Evolutionary conservation across 2,797 vertebrate species (phyloP).

Genomic region (Typhlichthys eigenmanni): DNA sequence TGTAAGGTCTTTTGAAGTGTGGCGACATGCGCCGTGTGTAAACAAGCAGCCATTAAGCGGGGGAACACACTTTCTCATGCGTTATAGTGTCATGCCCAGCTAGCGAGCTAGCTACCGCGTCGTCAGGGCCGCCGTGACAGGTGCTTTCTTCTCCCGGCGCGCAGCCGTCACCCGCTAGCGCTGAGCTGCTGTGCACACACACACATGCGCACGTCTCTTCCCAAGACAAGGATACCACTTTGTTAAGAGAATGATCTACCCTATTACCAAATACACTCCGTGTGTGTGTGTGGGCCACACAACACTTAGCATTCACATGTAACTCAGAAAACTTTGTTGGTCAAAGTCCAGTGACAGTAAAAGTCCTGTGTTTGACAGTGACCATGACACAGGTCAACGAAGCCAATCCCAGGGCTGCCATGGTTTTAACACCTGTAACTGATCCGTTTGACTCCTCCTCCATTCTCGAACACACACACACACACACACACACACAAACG

Average conservation of each 20-base stretch:
- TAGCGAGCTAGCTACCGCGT: conserved; percentile 40
- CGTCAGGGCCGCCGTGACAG: conserved; percentile 50
- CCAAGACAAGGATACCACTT: conserved; percentile 30
- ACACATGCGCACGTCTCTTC: not conserved
- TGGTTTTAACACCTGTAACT: conserved; percentile 66
- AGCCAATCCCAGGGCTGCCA: conserved; percentile 56
- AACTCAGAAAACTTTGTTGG: too few relatives aligned
- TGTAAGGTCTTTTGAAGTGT: conserved; percentile 66
- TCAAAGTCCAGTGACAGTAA: too few relatives aligned
- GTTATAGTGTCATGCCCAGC: conserved; percentile 69
- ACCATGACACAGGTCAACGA: conserved; percentile 52
- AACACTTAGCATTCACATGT: too few relatives aligned
- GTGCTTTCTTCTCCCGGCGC: conserved; percentile 48
- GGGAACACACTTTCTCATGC: conserved; percentile 71
- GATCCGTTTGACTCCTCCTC: conserved; percentile 33
- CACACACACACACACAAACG: conserved; percentile 12
- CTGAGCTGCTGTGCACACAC: too few relatives aligned
- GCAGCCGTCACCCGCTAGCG: conserved; percentile 18
- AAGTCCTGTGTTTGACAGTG: conserved; percentile 29
- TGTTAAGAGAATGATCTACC: not conserved
- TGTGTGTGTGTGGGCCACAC: too few relatives aligned
- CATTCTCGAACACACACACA: conserved; percentile 13
- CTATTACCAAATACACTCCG: too few relatives aligned
- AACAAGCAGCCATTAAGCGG: conserved; percentile 73
- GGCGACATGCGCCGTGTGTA: conserved; percentile 72